phyloP scores from a whole-genome alignment of 2,113 vertebrate species.

The Dromaius novaehollandiae region DNA sequence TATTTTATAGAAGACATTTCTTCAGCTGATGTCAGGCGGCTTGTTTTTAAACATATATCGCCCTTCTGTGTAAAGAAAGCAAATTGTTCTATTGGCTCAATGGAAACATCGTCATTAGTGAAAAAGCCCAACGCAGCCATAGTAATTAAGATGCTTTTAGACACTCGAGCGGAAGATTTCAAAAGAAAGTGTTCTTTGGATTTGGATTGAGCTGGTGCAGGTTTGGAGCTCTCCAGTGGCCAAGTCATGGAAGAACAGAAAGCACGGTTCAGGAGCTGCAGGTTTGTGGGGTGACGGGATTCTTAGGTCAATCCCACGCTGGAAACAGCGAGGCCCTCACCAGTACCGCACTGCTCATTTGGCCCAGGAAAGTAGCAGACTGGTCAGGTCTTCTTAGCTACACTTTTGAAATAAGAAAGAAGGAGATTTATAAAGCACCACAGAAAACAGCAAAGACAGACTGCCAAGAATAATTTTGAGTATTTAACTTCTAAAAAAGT shows the following conservation, averaged over 20 bases:
- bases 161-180: not conserved
- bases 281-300: not conserved
- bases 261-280: not conserved
- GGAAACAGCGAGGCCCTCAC: not conserved
- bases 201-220: not conserved
- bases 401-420: constrained; percentile 37
- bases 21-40: not conserved
- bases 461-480: not conserved
- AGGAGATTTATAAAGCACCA: not conserved
- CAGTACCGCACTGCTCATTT: not conserved
- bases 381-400: not conserved
- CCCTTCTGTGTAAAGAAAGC: not conserved
- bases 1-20: fast-evolving
- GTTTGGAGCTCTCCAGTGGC: not conserved
- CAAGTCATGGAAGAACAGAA: not conserved
- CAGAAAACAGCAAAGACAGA: not conserved
- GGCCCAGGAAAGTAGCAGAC: not conserved
- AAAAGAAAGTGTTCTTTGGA: not conserved
- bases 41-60: not conserved
- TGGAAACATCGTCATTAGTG: not conserved
- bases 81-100: not conserved
- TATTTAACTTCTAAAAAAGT: not conserved
- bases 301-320: not conserved
- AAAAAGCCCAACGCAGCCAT: not conserved
- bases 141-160: not conserved